phyloP scores from a whole-genome alignment of 2,797 vertebrate species.

The Schizopygopsis malacanthus region DNA sequence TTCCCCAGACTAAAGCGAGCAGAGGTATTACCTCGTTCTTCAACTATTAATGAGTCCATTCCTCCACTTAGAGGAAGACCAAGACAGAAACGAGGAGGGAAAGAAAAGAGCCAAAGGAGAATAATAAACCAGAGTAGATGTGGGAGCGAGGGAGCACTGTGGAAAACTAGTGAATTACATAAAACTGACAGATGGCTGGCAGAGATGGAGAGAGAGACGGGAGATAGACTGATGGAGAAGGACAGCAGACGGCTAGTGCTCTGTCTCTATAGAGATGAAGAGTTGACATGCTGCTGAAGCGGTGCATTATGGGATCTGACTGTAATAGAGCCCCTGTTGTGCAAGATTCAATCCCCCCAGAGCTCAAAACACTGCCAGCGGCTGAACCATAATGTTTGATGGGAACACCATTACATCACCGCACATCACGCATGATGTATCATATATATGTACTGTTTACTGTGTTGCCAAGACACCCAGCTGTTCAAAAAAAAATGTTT shows the following conservation, averaged over 20 bases:
- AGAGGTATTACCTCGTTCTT: slow-evolving; percentile 57
- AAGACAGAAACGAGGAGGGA: slow-evolving; percentile 7
- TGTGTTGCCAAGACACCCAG: too few species aligned
- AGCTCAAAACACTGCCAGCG: background rate
- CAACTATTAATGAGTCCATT: slow-evolving; percentile 59
- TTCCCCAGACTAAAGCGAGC: slow-evolving; percentile 50
- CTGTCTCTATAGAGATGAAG: background rate
- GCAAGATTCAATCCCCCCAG: background rate
- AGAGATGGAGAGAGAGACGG: slow-evolving; percentile 53
- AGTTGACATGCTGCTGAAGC: slow-evolving; percentile 12
- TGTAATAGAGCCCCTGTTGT: slow-evolving; percentile 17
- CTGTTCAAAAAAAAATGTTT: too few species aligned
- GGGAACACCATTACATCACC: background rate
- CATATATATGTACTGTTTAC: background rate
- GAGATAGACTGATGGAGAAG: slow-evolving; percentile 16
- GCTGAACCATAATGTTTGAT: background rate
- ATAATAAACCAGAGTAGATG: slow-evolving; percentile 3
- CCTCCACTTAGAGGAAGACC: slow-evolving; percentile 34
- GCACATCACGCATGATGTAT: background rate
- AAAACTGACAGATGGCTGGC: slow-evolving; percentile 43
- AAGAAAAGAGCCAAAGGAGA: slow-evolving; percentile 15
- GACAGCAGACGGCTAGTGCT: slow-evolving; percentile 27
- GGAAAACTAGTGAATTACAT: slow-evolving; percentile 40
- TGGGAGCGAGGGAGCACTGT: slow-evolving; percentile 15
- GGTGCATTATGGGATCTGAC: slow-evolving; percentile 14